Percentiles rank a stretch among this genome's conserved stretches.
These are phyloP conservation scores for Ametastegia equiseti DNA, from an alignment of 2,888 invertebrate species.

Conservation along the genomic window DNA sequence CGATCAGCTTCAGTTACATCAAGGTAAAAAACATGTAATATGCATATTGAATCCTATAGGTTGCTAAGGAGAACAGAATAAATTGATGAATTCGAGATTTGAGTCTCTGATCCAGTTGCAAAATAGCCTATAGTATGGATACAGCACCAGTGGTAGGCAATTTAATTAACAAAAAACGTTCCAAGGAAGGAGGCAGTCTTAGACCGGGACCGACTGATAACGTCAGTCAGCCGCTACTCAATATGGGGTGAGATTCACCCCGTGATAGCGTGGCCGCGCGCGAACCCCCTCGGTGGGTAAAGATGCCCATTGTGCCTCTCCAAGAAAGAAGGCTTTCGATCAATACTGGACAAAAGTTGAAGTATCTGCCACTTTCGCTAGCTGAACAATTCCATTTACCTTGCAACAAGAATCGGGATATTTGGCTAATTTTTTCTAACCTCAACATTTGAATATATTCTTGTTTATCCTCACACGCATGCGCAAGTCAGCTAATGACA, in stretches of 20 bases:
- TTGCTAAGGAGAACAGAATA: too few species aligned
- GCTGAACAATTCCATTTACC: not conserved
- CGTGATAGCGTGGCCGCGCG: conserved; percentile 38
- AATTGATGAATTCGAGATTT: not conserved
- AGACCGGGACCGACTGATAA: conserved; percentile 16
- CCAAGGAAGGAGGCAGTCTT: conserved; percentile 8
- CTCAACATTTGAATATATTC: too few species aligned
- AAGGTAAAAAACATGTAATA: not conserved
- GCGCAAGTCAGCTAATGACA: too few species aligned
- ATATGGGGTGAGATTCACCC: conserved; percentile 42
- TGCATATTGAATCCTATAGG: not conserved
- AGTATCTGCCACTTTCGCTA: conserved; percentile 21
- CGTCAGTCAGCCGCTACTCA: conserved; percentile 42
- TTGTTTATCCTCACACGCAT: too few species aligned
- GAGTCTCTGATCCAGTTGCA: not conserved
- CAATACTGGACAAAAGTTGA: conserved; percentile 37
- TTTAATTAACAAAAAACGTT: conserved; percentile 36
- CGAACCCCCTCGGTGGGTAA: conserved; percentile 11
- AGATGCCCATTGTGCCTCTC: conserved; percentile 40
- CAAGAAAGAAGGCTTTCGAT: conserved; percentile 42
- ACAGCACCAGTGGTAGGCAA: not conserved
- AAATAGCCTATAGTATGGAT: not conserved
- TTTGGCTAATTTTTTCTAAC: not conserved
- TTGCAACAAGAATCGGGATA: not conserved
- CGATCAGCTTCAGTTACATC: not conserved